These are phyloP conservation scores for Melospiza melodia DNA, from an alignment of 2,113 vertebrate species.

Conservation along the genomic window DNA sequence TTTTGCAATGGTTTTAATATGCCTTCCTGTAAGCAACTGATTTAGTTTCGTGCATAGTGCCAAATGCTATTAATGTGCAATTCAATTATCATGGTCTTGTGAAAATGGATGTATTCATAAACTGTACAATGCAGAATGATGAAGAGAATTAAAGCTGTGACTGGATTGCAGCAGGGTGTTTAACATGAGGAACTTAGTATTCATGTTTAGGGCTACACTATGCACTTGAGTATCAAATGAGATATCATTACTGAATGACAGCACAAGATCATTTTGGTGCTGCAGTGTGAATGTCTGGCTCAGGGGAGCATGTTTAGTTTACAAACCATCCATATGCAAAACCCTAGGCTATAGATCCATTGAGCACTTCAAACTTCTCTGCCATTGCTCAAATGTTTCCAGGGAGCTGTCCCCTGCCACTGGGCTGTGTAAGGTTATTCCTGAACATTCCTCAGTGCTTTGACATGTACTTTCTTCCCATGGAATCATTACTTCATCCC, in stretches of 20 bases:
- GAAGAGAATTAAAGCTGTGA: conserved; percentile 53
- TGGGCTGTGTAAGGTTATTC: conserved; percentile 4
- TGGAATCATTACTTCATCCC: neutral
- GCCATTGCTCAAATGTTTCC: neutral
- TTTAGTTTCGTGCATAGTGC: conserved; percentile 37
- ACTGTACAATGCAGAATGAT: conserved; percentile 46
- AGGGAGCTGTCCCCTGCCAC: neutral
- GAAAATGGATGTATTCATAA: conserved; percentile 62
- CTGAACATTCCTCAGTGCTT: conserved; percentile 24
- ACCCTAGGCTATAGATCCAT: neutral
- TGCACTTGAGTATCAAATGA: conserved; percentile 51
- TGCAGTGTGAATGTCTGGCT: neutral
- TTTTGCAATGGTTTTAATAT: conserved; percentile 30
- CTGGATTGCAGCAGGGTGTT: conserved; percentile 18
- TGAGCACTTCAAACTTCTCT: neutral
- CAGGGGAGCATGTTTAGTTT: neutral
- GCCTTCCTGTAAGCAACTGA: conserved; percentile 29
- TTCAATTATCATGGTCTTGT: conserved; percentile 55
- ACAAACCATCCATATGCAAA: neutral
- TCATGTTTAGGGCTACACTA: conserved; percentile 33
- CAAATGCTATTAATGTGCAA: conserved; percentile 58
- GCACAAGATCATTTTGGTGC: conserved; percentile 14
- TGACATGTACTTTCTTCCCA: conserved; percentile 2
- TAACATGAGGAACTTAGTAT: conserved; percentile 42
- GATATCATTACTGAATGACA: conserved; percentile 56